Base-by-base conservation (phyloP, 2,888 invertebrate genomes). In the Dendrolimus pini region DNA sequence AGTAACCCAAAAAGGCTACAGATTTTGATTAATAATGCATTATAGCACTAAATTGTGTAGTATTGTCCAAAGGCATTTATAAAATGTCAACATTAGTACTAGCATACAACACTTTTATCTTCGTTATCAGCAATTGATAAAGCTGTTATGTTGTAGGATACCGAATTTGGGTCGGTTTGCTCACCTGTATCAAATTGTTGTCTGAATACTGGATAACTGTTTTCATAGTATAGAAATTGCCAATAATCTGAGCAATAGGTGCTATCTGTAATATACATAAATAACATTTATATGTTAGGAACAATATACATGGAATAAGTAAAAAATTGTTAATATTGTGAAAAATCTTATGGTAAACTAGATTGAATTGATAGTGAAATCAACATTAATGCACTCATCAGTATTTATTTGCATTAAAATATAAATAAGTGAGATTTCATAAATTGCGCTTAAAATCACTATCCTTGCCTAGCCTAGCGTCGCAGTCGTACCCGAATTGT, bases 101-200 rank as follows among this genome's bases (percentile, higher is more conserved):
- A 30, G 30, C 3, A 72, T 73, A 77, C 71, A 82, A 80, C 83
- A 82, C 68, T 80, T 86, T 89, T 88, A 89, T 89, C 89, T 83
- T 75, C 73, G 75, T 85, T 89, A 89, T 88, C 89, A 75, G 69
- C 64, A 70, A 73, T 80, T 81, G 89, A 89, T 89, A 89, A 86
- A 81, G 72, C 75, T 68, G 71, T 70, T 47, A 76, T 74, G 73
- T 74, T 73, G 72, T 75, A 72, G 77, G 67, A 76, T 76, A 75
- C 75, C 68, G 72, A 81, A 88, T 85, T 88, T 85, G 80, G 89
- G 89, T 86, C 88, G 87, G 65, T 69, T 68, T 59, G 62, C 65
- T 41, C 61, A 72, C 71, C 65, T 47, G 47, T 47, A 47, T 47
- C 6, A 47, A 10, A 47, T 47, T 47, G 47, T 7, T 9, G 12